These are phyloP conservation scores for Zaprionus davidi DNA, from an alignment of 1,140 invertebrate genomes.

Conservation along the genomic window DNA sequence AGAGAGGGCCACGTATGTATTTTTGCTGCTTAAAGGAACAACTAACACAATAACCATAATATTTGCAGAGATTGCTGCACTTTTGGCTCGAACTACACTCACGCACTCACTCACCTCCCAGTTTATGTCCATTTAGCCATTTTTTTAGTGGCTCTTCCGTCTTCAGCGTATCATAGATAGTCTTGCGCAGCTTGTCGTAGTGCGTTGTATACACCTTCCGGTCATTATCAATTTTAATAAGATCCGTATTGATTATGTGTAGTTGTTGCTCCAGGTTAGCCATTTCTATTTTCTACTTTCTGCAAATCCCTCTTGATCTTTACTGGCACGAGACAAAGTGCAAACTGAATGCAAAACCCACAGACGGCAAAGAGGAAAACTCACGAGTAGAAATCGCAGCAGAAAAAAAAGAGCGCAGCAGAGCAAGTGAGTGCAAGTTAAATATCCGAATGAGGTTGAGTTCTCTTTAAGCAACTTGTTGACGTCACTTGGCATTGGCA, in stretches of 20 bases:
- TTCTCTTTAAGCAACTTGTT: not conserved
- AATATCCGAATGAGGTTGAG: not conserved
- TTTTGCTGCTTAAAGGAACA: not conserved
- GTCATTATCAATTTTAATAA: constrained; percentile 43
- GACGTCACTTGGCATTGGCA: not conserved
- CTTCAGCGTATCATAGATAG: constrained; percentile 34
- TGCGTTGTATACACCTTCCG: constrained; percentile 39
- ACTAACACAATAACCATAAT: not conserved
- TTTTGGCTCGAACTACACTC: not conserved
- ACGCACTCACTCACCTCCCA: constrained; percentile 42
- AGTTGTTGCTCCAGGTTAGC: not conserved
- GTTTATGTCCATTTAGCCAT: constrained; percentile 45
- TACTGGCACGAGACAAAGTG: not conserved
- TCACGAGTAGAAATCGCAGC: not conserved
- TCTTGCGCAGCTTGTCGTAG: constrained; percentile 40
- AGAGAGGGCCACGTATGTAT: constrained; percentile 6
- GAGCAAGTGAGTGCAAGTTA: not conserved
- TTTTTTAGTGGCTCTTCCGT: constrained; percentile 20
- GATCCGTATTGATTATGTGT: constrained; percentile 4
- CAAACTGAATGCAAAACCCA: not conserved
- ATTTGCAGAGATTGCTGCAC: not conserved
- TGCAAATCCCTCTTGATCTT: not conserved
- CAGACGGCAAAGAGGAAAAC: not conserved
- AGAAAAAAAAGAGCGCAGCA: not conserved
- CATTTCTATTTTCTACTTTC: constrained; percentile 11